These are phyloP conservation scores for Micropterix aruncella DNA, from an alignment of 2,888 invertebrate species.

Conservation along the genomic window DNA sequence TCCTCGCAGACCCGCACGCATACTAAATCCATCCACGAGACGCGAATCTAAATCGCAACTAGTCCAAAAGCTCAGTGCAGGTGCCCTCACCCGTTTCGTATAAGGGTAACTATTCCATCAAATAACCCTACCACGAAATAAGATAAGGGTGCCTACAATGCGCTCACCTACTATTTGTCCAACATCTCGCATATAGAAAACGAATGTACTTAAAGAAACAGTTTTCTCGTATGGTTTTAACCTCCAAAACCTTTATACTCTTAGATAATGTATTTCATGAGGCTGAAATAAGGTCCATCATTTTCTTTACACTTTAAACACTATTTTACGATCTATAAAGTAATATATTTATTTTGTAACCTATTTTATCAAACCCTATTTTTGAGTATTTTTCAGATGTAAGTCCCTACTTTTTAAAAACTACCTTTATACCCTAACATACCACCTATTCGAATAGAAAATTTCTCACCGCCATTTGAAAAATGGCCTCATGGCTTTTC, in stretches of 20 bases:
- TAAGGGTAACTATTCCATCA: too few relatives aligned
- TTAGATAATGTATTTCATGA: not conserved
- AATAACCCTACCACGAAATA: too few relatives aligned
- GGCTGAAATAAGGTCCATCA: not conserved
- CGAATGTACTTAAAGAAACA: not conserved
- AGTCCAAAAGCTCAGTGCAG: too few relatives aligned
- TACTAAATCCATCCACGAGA: slow-evolving; percentile 11
- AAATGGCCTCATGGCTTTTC: too few relatives aligned
- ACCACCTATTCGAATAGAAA: too few relatives aligned
- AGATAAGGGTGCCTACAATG: too few relatives aligned
- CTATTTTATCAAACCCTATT: not conserved
- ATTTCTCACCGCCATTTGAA: too few relatives aligned
- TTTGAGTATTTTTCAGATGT: not conserved
- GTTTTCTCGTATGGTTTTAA: not conserved
- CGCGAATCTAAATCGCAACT: slow-evolving; percentile 10
- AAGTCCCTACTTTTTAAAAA: not conserved
- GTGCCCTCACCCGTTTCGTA: too few relatives aligned
- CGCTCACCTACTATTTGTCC: too few relatives aligned
- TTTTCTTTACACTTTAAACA: not conserved
- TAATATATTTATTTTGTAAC: not conserved
- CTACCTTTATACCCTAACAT: not conserved
- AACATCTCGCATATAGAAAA: not conserved
- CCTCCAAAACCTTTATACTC: too few relatives aligned
- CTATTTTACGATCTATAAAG: not conserved
- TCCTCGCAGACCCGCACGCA: slow-evolving; percentile 14